phyloP scores from a whole-genome alignment of 2,888 invertebrate genomes.

The Baronia brevicornis region DNA sequence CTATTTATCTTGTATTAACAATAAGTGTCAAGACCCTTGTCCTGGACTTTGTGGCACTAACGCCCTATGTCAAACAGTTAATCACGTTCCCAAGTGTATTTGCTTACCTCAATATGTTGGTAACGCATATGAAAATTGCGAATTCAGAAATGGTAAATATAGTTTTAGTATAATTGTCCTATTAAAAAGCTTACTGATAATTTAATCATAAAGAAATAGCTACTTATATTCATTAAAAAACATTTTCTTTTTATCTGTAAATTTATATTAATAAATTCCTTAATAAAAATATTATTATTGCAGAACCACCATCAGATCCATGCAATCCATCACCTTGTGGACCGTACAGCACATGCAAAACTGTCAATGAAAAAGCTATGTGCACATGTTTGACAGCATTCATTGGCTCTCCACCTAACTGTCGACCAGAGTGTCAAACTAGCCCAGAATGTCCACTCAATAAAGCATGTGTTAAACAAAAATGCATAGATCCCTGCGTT shows the following conservation, averaged over 20 bases:
- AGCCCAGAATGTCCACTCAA: slow-evolving; percentile 87
- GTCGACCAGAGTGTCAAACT: slow-evolving; percentile 86
- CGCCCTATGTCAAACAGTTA: slow-evolving; percentile 83
- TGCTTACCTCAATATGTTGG: slow-evolving; percentile 80
- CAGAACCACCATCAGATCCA: slow-evolving; percentile 73
- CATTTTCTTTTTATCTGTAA: no score
- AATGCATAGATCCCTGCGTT: slow-evolving; percentile 87
- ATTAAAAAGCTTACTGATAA: no score
- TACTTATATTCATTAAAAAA: no score
- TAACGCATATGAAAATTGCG: slow-evolving; percentile 78
- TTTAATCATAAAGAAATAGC: no score
- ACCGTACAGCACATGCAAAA: slow-evolving; percentile 82
- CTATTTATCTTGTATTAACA: slow-evolving; percentile 79
- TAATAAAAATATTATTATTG: slow-evolving; percentile 18
- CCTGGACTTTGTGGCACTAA: slow-evolving; percentile 85
- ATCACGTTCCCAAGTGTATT: slow-evolving; percentile 84
- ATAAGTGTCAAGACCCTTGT: slow-evolving; percentile 83
- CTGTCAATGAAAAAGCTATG: slow-evolving; percentile 77
- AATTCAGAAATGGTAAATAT: slow-evolving; percentile 47
- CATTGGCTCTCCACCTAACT: slow-evolving; percentile 83
- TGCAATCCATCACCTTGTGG: slow-evolving; percentile 88
- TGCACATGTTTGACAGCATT: slow-evolving; percentile 82
- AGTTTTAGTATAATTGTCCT: no score
- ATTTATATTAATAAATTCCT: slow-evolving; percentile 5
- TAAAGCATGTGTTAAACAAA: slow-evolving; percentile 84